These are phyloP conservation scores for Dreissena polymorpha DNA, from an alignment of 1,140 invertebrate species.

Conservation along the genomic window DNA sequence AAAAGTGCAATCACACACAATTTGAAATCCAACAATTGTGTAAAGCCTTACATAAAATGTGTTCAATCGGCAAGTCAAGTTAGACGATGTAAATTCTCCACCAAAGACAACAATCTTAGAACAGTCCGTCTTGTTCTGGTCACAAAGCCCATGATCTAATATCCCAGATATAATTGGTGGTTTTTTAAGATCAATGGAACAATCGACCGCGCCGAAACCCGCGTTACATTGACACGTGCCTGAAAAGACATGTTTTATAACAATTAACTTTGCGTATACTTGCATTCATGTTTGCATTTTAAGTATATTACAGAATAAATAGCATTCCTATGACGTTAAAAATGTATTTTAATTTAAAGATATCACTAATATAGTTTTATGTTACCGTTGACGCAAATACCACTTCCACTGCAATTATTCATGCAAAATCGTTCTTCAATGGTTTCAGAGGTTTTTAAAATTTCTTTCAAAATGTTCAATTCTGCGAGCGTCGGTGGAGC, in stretches of 20 bases:
- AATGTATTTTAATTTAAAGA: background rate
- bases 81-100: constrained; percentile 25
- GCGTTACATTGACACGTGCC: constrained; percentile 46
- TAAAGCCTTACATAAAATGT: constrained; percentile 4
- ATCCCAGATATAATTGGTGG: constrained; percentile 32
- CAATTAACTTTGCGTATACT: too few relatives aligned
- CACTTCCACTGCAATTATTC: too few relatives aligned
- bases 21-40: background rate
- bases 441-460: too few relatives aligned
- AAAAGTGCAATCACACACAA: background rate
- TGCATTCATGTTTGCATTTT: background rate
- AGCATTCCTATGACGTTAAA: too few relatives aligned
- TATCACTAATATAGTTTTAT: background rate
- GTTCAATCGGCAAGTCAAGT: constrained; percentile 14
- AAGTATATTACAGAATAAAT: background rate
- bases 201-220: constrained; percentile 51
- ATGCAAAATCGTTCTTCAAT: too few relatives aligned
- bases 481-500: too few relatives aligned
- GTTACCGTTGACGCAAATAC: too few relatives aligned
- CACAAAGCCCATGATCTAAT: constrained; percentile 48
- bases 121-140: constrained; percentile 21
- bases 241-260: background rate
- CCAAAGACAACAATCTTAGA: constrained; percentile 30
- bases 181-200: constrained; percentile 49
- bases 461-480: too few relatives aligned